Percentiles rank a stretch among this genome's conserved stretches.
phyloP scores from a whole-genome alignment of 2,888 invertebrate genomes.

The Lymantria monacha region DNA sequence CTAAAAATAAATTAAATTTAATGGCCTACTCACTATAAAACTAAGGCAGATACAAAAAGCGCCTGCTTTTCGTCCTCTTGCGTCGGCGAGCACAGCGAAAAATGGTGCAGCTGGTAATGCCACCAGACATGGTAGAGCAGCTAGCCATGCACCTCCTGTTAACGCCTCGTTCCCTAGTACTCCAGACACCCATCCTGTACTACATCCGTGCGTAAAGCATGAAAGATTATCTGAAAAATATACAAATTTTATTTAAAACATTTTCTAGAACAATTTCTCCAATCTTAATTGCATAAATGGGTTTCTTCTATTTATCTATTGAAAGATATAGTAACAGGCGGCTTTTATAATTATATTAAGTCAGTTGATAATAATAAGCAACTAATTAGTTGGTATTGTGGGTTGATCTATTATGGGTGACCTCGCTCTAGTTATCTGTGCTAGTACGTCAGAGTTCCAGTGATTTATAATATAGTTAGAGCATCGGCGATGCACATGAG shows the following conservation, averaged over 20 bases:
- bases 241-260: background rate
- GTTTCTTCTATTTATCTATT: too few relatives aligned
- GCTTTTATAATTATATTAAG: too few relatives aligned
- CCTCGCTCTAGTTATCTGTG: too few relatives aligned
- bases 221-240: constrained; percentile 63
- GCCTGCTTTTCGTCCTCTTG: constrained; percentile 64
- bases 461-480: too few relatives aligned
- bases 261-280: background rate
- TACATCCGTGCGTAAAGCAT: constrained; percentile 77
- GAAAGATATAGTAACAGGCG: too few relatives aligned
- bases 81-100: constrained; percentile 71
- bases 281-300: too few relatives aligned
- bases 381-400: too few relatives aligned
- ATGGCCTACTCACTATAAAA: constrained; percentile 62
- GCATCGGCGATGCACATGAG: too few relatives aligned
- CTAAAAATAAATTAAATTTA: background rate
- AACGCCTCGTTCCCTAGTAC: constrained; percentile 70
- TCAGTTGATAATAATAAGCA: too few relatives aligned
- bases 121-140: constrained; percentile 68
- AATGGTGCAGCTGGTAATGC: constrained; percentile 73
- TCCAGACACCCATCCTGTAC: constrained; percentile 75
- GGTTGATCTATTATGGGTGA: too few relatives aligned
- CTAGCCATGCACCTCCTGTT: constrained; percentile 73
- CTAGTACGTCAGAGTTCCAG: too few relatives aligned
- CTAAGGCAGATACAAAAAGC: constrained; percentile 64